phyloP scores from a whole-genome alignment of 2,888 invertebrate species.

The Pheosia gnoma region DNA sequence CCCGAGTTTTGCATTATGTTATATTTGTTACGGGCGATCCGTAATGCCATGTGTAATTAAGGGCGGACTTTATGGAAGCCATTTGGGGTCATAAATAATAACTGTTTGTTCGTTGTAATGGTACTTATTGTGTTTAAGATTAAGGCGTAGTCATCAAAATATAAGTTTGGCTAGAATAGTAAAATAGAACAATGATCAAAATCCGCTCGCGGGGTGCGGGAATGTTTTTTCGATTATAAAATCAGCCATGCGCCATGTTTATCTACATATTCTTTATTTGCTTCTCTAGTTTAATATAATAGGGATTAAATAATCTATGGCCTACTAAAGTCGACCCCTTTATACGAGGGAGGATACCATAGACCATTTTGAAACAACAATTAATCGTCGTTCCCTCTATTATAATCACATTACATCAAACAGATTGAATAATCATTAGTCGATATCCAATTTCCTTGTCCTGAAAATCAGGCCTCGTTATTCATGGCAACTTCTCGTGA shows the following conservation, averaged over 20 bases:
- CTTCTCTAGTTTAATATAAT: too few species aligned
- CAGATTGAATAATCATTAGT: constrained; percentile 29
- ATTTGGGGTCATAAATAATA: constrained; percentile 9
- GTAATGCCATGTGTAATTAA: constrained; percentile 42
- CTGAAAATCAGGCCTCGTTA: constrained; percentile 49
- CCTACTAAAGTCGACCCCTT: too few species aligned
- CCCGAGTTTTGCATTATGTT: constrained; percentile 36
- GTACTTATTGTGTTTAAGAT: background rate
- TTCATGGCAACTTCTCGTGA: constrained; percentile 51
- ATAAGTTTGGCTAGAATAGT: too few species aligned
- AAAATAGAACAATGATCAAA: too few species aligned
- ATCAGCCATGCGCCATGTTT: too few species aligned
- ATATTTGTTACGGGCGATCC: constrained; percentile 28
- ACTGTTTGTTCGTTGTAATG: background rate
- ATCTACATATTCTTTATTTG: too few species aligned
- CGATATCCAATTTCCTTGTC: constrained; percentile 58
- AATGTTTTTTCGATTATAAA: too few species aligned
- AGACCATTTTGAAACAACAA: background rate
- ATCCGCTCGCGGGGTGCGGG: too few species aligned
- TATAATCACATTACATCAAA: constrained; percentile 8
- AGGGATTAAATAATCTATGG: too few species aligned
- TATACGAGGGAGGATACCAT: too few species aligned
- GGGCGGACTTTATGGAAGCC: constrained; percentile 28
- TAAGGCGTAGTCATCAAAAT: background rate
- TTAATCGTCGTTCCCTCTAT: background rate